Conservation (phyloP, 30 jellyfish, hydroid and myxozoan genomes). For the Cassiopea andromeda region DNA sequence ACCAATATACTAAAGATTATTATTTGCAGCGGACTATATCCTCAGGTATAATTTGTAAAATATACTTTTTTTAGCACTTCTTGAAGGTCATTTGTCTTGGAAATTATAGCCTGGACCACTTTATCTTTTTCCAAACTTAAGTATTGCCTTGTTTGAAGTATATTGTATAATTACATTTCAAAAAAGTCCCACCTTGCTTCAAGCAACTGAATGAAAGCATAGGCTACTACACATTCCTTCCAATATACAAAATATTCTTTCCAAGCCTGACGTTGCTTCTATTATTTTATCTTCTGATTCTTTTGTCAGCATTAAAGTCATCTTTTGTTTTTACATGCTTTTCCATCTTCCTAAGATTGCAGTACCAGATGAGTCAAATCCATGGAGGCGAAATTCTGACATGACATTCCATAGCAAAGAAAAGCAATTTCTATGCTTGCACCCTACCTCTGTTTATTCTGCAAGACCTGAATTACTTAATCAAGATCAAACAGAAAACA, state of each 20-base stretch:
- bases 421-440: slow-evolving; percentile 88
- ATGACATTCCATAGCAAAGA: slow-evolving; percentile 91
- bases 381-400: slow-evolving; percentile 92
- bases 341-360: slow-evolving; percentile 61
- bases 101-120: no score
- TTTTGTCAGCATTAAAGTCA: not conserved
- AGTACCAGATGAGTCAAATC: slow-evolving; percentile 93
- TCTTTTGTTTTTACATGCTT: no score
- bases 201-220: no score
- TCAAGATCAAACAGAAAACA: slow-evolving; percentile 35
- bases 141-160: no score
- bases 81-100: no score
- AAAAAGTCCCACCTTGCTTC: no score
- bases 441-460: slow-evolving; percentile 89
- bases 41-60: slow-evolving; percentile 66
- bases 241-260: no score
- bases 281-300: no score
- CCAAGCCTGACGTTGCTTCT: no score
- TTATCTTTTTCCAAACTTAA: no score
- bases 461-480: slow-evolving; percentile 79
- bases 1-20: slow-evolving; percentile 71
- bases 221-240: no score
- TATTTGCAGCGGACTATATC: slow-evolving; percentile 93
- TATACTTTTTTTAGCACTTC: not conserved
- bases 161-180: no score